A percentile compares a stretch with the other conserved stretches of the same genome.
These are phyloP conservation scores for Neoascia interrupta DNA, from an alignment of 2,888 invertebrate genomes.

Conservation along the genomic window DNA sequence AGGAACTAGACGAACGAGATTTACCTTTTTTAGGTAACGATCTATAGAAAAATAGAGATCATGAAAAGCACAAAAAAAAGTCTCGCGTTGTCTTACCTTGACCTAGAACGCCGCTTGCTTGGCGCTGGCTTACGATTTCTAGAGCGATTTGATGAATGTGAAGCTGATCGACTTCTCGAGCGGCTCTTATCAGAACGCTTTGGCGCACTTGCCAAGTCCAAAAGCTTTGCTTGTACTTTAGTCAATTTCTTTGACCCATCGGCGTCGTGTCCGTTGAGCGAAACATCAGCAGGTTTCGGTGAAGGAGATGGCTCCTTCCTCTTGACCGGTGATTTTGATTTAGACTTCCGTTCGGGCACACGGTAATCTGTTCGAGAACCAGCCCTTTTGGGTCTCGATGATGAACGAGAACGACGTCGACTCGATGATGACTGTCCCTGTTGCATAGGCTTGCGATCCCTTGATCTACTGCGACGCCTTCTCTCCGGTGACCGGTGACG, in stretches of 20 bases:
- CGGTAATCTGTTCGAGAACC: constrained; percentile 69
- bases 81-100: constrained; percentile 38
- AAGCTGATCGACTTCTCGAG: constrained; percentile 70
- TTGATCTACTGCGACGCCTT: constrained; percentile 71
- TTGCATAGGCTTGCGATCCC: constrained; percentile 70
- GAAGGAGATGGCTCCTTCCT: constrained; percentile 58
- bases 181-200: constrained; percentile 71
- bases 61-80: background rate
- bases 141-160: constrained; percentile 63
- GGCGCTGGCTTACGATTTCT: constrained; percentile 53
- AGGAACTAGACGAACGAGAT: constrained; percentile 73
- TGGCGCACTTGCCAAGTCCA: constrained; percentile 82
- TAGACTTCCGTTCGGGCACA: constrained; percentile 71
- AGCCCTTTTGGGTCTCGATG: constrained; percentile 70
- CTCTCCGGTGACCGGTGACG: constrained; percentile 72
- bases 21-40: constrained; percentile 73
- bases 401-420: constrained; percentile 72
- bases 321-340: constrained; percentile 72
- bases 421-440: constrained; percentile 71
- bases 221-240: constrained; percentile 83
- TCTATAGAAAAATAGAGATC: constrained; percentile 60
- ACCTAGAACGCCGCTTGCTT: constrained; percentile 50
- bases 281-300: constrained; percentile 46
- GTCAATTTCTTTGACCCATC: constrained; percentile 77
- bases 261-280: constrained; percentile 55